phyloP scores from a whole-genome alignment of 2,113 vertebrate genomes.

The Sakesphorus luctuosus region DNA sequence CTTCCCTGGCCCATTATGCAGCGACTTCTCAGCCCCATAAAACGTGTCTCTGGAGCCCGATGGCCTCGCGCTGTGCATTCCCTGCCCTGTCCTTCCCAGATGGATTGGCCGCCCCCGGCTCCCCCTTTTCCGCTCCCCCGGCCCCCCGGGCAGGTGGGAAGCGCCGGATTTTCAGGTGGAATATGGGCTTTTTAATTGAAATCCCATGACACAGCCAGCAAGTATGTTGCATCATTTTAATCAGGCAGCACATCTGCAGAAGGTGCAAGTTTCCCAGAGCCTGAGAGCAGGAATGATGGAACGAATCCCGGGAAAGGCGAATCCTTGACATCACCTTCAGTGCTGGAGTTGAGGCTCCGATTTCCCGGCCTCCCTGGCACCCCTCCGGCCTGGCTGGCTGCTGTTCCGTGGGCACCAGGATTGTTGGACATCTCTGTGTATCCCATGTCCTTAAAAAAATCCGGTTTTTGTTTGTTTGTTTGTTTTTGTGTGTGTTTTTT shows the following conservation, averaged over 20 bases:
- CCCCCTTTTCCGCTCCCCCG: not conserved
- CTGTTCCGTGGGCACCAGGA: not conserved
- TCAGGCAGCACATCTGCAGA: conserved; percentile 45
- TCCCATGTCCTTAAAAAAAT: not conserved
- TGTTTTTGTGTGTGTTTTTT: not conserved
- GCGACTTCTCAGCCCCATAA: conserved; percentile 29
- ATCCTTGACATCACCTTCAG: conserved; percentile 46
- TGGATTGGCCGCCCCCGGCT: not conserved
- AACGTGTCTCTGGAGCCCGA: not conserved
- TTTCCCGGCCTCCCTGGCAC: not conserved
- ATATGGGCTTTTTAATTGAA: not conserved
- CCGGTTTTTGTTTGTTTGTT: no score
- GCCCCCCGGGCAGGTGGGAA: not conserved
- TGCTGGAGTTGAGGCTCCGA: not conserved
- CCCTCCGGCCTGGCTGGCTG: not conserved
- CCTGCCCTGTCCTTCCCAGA: not conserved
- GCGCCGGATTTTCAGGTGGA: not conserved
- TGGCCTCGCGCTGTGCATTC: not conserved
- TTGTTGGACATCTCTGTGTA: not conserved
- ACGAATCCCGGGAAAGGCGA: not conserved
- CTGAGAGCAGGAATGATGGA: not conserved
- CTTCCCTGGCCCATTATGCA: conserved; percentile 10
- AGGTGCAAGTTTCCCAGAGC: conserved; percentile 57
- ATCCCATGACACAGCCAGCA: not conserved
- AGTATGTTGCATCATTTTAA: conserved; percentile 35